Evolutionary conservation across 2,888 invertebrate species (phyloP).

Genomic region (Sympetrum striolatum): DNA sequence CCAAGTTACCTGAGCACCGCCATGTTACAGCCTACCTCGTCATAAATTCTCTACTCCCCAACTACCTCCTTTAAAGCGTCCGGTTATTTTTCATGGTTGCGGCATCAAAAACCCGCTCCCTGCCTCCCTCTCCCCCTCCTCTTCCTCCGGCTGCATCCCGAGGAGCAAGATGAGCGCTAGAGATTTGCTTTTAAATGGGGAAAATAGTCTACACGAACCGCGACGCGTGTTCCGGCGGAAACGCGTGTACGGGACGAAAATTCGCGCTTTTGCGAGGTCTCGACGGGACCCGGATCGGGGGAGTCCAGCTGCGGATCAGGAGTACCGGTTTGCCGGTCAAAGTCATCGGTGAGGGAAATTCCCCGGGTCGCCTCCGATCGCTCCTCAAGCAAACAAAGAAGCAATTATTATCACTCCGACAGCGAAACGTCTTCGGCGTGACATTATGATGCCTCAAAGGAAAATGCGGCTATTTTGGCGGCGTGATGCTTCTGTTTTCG

Average conservation of each 20-base stretch:
- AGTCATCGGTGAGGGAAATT: not conserved
- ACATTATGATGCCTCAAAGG: constrained; percentile 32
- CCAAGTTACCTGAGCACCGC: not conserved
- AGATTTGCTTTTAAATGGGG: not conserved
- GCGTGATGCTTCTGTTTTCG: constrained; percentile 4
- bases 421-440: not conserved
- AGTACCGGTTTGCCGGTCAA: not conserved
- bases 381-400: not conserved
- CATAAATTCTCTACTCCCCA: not conserved
- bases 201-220: not conserved
- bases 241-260: not conserved
- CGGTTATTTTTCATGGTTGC: not conserved
- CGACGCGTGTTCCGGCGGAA: not conserved
- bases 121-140: not conserved
- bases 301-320: not conserved
- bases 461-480: constrained; percentile 31
- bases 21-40: not conserved
- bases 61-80: not conserved
- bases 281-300: not conserved
- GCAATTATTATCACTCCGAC: constrained; percentile 17
- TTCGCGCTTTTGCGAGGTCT: not conserved
- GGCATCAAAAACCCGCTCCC: not conserved
- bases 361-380: not conserved
- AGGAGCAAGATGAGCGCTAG: not conserved
- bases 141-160: not conserved